A percentile compares a stretch with the other conserved stretches of the same genome.
phyloP scores from a whole-genome alignment of 2,888 invertebrate genomes.

The Nezara viridula region DNA sequence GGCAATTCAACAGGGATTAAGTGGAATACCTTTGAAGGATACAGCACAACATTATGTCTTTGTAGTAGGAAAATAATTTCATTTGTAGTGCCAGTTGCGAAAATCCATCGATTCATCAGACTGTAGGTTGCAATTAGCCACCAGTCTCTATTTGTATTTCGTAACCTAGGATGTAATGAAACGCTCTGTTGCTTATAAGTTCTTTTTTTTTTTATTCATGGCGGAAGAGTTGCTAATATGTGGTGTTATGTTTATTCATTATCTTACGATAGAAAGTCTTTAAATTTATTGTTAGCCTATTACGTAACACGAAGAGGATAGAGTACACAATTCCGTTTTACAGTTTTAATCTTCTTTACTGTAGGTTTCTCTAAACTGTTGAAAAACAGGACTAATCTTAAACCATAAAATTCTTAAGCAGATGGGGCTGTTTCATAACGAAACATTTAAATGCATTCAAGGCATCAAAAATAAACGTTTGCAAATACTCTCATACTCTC shows the following conservation, averaged over 20 bases:
- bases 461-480: background rate
- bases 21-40: too few species aligned
- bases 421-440: background rate
- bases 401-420: background rate
- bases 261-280: background rate
- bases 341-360: background rate
- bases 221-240: background rate
- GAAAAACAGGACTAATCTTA: background rate
- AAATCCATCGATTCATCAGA: background rate
- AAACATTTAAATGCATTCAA: background rate
- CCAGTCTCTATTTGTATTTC: background rate
- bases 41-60: too few species aligned
- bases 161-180: conserved; percentile 12
- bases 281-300: background rate
- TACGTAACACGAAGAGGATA: background rate
- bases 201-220: background rate
- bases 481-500: background rate
- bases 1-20: too few species aligned
- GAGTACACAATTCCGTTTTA: background rate
- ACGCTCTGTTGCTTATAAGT: background rate
- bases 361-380: background rate
- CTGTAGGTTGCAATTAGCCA: background rate
- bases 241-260: conserved; percentile 1
- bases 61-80: too few species aligned
- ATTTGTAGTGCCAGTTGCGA: background rate